Evolutionary conservation across 2,888 invertebrate genomes (phyloP), one percentile per base, ranked within the genome.

Genomic region (Tiliacea citrago): DNA sequence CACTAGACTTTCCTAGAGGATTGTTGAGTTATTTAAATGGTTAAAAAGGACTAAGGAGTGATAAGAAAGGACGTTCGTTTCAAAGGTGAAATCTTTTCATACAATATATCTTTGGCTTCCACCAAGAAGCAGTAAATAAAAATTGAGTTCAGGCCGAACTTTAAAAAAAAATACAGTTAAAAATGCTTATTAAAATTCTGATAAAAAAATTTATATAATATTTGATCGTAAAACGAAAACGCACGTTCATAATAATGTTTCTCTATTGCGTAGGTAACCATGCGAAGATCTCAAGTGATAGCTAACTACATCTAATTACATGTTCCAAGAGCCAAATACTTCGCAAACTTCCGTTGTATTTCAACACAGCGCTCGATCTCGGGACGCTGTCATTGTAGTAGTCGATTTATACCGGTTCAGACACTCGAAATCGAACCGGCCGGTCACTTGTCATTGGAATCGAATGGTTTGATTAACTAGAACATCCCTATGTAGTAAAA

Each of bases 391-490:
- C 77, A 74, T 68, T 69, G 71, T 57, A 53, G 72, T 70, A 53
- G 75, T 77, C 85, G 73, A 84, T 77, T 77, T 85, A 77, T 75
- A 85, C 72, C 39, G 58, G 60, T 72, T 81, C 75, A 73, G 84
- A 75, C 75, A 79, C 77, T 85, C 73, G 77, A 85, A 82, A 79
- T 84, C 68, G 77, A 82, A 63, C 65, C 70, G 65, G 63, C 68
- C 69, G 57, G 61, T 69, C 83, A 82, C 83, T 85, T 78, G 83
- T 86, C 83, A 83, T 76, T 76, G 74, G 70, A 83, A 72, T 76
- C 69, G 68, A 74, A 69, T 74, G 61, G 66, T 84, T 76, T 84
- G 71, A 84, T 84, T 86, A 67, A 76, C 78, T 85, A 58, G 79
- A 74, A 77, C 82, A 63, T 77, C 53, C 65, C 65, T 68, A 73